A percentile compares a stretch with the other conserved stretches of the same genome.
Conservation (phyloP, 2,797 vertebrate species). For the Hipposideros larvatus region DNA sequence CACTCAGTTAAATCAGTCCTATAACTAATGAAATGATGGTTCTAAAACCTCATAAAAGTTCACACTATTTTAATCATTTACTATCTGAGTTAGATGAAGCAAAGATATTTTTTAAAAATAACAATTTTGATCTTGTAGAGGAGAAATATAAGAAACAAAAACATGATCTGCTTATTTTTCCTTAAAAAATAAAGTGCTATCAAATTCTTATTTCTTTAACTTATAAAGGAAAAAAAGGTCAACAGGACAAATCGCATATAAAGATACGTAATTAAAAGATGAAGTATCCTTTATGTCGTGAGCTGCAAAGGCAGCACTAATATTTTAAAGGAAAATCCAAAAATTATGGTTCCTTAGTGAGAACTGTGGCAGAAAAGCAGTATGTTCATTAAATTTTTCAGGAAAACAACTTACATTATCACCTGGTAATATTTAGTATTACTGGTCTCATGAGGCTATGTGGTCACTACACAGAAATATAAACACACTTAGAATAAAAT, state of each 20-base stretch:
- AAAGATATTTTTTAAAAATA: constrained; percentile 40
- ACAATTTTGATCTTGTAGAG: not conserved
- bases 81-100: constrained; percentile 54
- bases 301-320: constrained; percentile 56
- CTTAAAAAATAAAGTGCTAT: constrained; percentile 53
- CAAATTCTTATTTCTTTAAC: constrained; percentile 49
- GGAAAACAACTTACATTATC: constrained; percentile 73
- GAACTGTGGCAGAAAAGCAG: constrained; percentile 59
- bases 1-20: constrained; percentile 83
- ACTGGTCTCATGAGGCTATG: constrained; percentile 70
- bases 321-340: constrained; percentile 75
- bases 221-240: constrained; percentile 46
- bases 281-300: constrained; percentile 43
- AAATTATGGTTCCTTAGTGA: constrained; percentile 76
- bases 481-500: constrained; percentile 71
- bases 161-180: constrained; percentile 47
- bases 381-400: constrained; percentile 79
- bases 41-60: constrained; percentile 78
- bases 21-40: constrained; percentile 82
- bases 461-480: constrained; percentile 74
- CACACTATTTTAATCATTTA: constrained; percentile 79
- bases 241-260: constrained; percentile 67
- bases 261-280: constrained; percentile 41
- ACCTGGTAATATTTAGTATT: constrained; percentile 77
- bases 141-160: constrained; percentile 49